These are phyloP conservation scores for Tanypteryx hageni DNA, from an alignment of 2,888 invertebrate genomes.

Conservation along the genomic window DNA sequence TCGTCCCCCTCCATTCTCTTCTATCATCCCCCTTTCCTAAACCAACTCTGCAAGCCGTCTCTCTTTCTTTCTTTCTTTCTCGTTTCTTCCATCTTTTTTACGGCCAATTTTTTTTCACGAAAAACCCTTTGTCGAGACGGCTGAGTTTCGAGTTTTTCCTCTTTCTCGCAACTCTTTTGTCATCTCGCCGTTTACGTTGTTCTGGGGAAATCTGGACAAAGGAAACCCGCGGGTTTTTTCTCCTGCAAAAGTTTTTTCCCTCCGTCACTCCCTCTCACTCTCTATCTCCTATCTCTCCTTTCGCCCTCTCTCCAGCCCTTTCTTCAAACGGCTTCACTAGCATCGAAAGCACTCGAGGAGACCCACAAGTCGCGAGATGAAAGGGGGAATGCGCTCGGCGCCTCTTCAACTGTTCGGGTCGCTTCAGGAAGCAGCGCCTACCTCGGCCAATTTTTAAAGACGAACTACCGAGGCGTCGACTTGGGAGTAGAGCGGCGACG, in stretches of 20 bases:
- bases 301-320: not conserved
- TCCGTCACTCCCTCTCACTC: not conserved
- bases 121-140: not conserved
- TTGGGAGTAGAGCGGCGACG: not conserved
- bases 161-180: slow-evolving; percentile 12
- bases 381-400: not conserved
- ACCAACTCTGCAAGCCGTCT: too few relatives aligned
- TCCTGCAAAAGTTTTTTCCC: not conserved
- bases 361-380: slow-evolving; percentile 5
- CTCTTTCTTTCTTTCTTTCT: too few relatives aligned
- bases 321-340: not conserved
- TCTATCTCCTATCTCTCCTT: slow-evolving; percentile 4
- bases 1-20: too few relatives aligned
- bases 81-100: not conserved
- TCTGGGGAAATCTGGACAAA: slow-evolving; percentile 21
- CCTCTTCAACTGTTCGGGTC: not conserved
- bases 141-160: not conserved
- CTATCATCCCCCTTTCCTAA: too few relatives aligned
- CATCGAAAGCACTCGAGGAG: slow-evolving; percentile 27
- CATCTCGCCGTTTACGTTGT: slow-evolving; percentile 23
- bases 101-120: not conserved
- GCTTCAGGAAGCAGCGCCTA: not conserved
- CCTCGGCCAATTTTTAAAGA: slow-evolving; percentile 26
- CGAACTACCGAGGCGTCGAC: not conserved
- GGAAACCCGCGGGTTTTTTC: not conserved